Evolutionary conservation across 1,140 invertebrate species (phyloP).

Genomic region (Scaptodrosophila lebanonensis): DNA sequence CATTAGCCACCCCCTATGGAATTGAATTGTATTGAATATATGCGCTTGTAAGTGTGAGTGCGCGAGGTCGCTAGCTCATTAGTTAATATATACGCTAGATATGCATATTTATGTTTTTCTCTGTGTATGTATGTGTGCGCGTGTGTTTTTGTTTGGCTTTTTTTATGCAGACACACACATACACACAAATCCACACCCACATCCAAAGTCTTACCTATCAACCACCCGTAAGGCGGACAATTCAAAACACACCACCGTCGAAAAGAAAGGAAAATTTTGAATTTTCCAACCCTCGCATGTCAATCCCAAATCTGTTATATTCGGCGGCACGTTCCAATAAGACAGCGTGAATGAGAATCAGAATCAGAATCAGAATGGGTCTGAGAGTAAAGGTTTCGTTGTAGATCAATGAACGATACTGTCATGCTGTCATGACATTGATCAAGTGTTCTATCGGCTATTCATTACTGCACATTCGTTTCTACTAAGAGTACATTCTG

Average conservation of each 20-base stretch:
- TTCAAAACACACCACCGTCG: conserved; percentile 30
- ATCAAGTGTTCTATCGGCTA: conserved; percentile 17
- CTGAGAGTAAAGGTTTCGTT: too few relatives aligned
- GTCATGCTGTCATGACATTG: too few relatives aligned
- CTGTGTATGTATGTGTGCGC: neutral
- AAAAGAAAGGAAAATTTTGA: too few relatives aligned
- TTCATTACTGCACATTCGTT: too few relatives aligned
- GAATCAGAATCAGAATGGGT: too few relatives aligned
- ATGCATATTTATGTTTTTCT: conserved; percentile 47
- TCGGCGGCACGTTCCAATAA: too few relatives aligned
- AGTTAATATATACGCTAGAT: conserved; percentile 48
- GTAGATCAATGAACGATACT: too few relatives aligned
- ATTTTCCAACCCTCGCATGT: conserved; percentile 42
- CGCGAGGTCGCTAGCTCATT: conserved; percentile 59
- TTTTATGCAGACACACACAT: conserved; percentile 26
- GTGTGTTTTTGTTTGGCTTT: conserved; percentile 16
- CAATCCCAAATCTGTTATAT: conserved; percentile 17
- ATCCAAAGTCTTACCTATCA: neutral
- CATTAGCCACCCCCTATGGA: conserved; percentile 16
- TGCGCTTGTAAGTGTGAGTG: neutral
- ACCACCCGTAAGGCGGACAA: conserved; percentile 30
- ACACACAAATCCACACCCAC: neutral
- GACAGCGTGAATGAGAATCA: too few relatives aligned
- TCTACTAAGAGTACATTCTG: too few relatives aligned
- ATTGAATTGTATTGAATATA: conserved; percentile 3